phyloP scores from a whole-genome alignment of 2,888 invertebrate genomes.

The Emmelina monodactyla region DNA sequence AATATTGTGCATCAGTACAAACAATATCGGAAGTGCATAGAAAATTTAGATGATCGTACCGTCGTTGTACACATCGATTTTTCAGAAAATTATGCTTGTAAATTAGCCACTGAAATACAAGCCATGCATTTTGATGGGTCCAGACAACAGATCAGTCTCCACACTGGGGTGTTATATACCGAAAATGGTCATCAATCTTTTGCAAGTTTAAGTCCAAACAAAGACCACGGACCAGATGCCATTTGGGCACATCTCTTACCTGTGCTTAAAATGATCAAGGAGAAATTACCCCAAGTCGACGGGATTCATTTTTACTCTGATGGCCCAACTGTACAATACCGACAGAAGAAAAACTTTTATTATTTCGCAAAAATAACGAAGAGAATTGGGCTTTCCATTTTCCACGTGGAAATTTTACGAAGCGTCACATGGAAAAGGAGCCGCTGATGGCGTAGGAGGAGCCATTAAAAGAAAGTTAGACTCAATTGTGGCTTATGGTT shows the following conservation, averaged over 20 bases:
- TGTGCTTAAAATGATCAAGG: conserved; percentile 2
- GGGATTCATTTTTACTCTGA: conserved; percentile 12
- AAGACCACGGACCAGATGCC: conserved; percentile 8
- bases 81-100: conserved; percentile 10
- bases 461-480: conserved; percentile 10
- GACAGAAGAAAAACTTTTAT: conserved; percentile 13
- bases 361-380: conserved; percentile 5
- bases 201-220: background rate
- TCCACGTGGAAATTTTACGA: conserved; percentile 12
- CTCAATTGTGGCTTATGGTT: conserved; percentile 2
- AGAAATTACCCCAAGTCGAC: conserved; percentile 1
- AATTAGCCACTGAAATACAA: too few species aligned
- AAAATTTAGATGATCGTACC: conserved; percentile 4
- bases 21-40: conserved; percentile 2
- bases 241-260: conserved; percentile 15
- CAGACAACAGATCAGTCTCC: conserved; percentile 7
- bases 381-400: conserved; percentile 1
- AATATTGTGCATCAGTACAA: conserved; percentile 6
- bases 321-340: conserved; percentile 11
- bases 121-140: conserved; percentile 12
- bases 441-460: conserved; percentile 13
- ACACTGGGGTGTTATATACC: conserved; percentile 8
- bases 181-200: background rate
- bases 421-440: conserved; percentile 11
- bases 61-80: conserved; percentile 6